A percentile compares a stretch with the other conserved stretches of the same genome.
These are phyloP conservation scores for Philonicus albiceps DNA, from an alignment of 2,888 invertebrate genomes.

Conservation along the genomic window DNA sequence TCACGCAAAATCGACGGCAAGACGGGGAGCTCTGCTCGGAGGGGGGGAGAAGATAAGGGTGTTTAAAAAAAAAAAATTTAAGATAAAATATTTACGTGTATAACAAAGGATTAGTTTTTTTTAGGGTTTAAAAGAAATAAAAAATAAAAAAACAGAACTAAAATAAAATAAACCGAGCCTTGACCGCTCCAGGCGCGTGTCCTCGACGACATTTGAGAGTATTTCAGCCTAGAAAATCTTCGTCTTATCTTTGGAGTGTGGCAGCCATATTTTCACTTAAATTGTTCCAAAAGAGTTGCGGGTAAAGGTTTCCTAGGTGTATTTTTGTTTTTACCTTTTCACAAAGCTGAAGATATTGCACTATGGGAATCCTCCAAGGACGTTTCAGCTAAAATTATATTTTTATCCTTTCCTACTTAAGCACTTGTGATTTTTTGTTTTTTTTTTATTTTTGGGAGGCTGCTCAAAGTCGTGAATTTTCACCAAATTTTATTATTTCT, in stretches of 20 bases:
- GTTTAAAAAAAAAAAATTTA: background rate
- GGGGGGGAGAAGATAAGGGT: background rate
- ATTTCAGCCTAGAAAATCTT: background rate
- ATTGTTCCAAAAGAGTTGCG: background rate
- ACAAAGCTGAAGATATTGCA: background rate
- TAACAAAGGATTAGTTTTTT: background rate
- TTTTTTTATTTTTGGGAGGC: background rate
- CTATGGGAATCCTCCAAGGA: background rate
- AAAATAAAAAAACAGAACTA: background rate
- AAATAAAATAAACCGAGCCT: background rate
- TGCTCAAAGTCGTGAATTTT: background rate
- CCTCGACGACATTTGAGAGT: background rate
- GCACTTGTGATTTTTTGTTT: background rate
- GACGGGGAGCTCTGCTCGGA: background rate
- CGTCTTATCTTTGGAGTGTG: background rate
- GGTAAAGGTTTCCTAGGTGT: background rate
- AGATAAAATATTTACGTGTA: background rate
- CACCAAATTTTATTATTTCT: background rate
- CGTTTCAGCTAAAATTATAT: background rate
- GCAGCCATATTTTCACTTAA: slow-evolving; percentile 29
- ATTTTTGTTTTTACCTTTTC: background rate
- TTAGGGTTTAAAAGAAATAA: too few species aligned
- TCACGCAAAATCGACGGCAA: slow-evolving; percentile 25
- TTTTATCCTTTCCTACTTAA: background rate
- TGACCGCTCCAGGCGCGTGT: background rate